Percentiles rank a stretch among this genome's conserved stretches.
phyloP scores from a whole-genome alignment of 2,113 vertebrate genomes.

The Prochilodus magdalenae region DNA sequence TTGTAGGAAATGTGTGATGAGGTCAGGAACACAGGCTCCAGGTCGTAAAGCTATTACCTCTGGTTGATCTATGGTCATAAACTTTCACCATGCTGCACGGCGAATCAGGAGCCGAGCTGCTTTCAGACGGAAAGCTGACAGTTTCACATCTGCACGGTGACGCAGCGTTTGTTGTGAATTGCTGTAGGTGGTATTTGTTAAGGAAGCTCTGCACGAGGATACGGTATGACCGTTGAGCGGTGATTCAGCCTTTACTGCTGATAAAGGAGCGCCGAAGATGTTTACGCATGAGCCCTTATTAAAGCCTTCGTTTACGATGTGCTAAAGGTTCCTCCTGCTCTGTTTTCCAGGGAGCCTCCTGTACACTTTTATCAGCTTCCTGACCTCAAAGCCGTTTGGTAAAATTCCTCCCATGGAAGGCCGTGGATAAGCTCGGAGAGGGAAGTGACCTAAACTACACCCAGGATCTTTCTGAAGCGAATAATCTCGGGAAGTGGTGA shows the following conservation, averaged over 20 bases:
- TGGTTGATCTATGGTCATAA: too few relatives aligned
- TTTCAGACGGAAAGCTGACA: too few relatives aligned
- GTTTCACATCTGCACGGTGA: background rate
- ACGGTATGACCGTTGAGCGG: too few relatives aligned
- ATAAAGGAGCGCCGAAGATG: constrained; percentile 33
- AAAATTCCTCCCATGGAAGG: constrained; percentile 36
- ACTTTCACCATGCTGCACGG: too few relatives aligned
- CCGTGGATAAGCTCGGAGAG: constrained; percentile 37
- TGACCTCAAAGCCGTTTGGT: constrained; percentile 45
- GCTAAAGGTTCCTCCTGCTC: constrained; percentile 21
- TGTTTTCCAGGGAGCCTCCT: constrained; percentile 53
- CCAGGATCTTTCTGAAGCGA: constrained; percentile 1
- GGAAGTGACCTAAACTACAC: constrained; percentile 22
- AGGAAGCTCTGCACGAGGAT: background rate
- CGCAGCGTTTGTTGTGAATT: background rate
- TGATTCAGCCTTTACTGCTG: constrained; percentile 40
- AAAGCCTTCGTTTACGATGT: constrained; percentile 25
- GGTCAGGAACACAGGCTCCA: background rate
- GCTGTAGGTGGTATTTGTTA: background rate
- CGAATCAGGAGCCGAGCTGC: too few relatives aligned
- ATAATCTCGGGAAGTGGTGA: constrained; percentile 28
- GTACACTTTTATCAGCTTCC: constrained; percentile 56
- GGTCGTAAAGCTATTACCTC: background rate
- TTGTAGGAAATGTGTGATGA: too few relatives aligned
- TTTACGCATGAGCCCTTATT: constrained; percentile 2